Evolutionary conservation across 2,797 vertebrate genomes (phyloP), one percentile per base, ranked within the genome.

Genomic region (Sebastes nivosus): DNA sequence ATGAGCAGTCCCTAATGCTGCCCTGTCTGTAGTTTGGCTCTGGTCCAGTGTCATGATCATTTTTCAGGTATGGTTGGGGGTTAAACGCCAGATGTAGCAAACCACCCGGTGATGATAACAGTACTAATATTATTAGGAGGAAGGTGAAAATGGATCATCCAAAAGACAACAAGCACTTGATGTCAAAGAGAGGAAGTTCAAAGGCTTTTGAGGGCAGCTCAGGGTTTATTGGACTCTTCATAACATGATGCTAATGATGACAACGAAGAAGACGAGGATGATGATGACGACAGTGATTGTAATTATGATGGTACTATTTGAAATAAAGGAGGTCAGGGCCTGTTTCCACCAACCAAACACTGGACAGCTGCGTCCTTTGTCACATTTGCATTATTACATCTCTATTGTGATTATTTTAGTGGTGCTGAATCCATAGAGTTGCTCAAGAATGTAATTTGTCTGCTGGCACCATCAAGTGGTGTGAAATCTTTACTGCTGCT

Each of bases 91-190:
- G 67, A 11, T 89, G 64, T 32, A 79, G 7, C 18, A 22, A 66
- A 68, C 55, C 20, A 24, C 22, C 30, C 75, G 34, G 67, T 79
- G 32, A 79, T 65, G 22, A 64, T 29, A 52, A 32, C 20, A 52
- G 34, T n/a, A 25, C 3, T 22, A 36, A 58, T 29, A 25, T 68
- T 64, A 79, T 87, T 88, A 81, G 63, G 64, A 80, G 27, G 42
- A 77, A 65, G 64, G 79, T 88, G 89, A 84, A 75, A 92, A 90
- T 87, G 64, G 87, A 75, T 85, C 22, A 70, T 77, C 64, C 6
- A 59, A 81, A 85, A 60, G 63, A 83, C 72, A 86, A 90, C 70
- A 25, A 79, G 75, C 83, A 74, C 89, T 89, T 55, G 57, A 89
- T 57, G 79, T 65, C 25, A 59, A 61, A 81, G 68, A 85, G 85